Conservation (phyloP, 2,888 invertebrate species). For the Drosophila acutilabella region DNA sequence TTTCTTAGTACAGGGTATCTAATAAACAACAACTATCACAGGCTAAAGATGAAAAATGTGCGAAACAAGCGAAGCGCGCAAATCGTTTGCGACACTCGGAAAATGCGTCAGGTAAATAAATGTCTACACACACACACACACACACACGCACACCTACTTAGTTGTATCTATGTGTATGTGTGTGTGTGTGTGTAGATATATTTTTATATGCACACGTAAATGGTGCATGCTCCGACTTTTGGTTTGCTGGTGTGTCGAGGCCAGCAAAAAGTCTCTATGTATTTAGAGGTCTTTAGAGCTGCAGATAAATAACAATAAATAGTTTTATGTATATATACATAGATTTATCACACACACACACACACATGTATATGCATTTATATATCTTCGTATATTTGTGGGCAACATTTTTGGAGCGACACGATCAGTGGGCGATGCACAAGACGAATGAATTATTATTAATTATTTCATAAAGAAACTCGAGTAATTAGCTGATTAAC, state of each 20-base stretch:
- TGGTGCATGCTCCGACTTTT: constrained; percentile 36
- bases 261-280: constrained; percentile 24
- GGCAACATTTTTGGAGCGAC: constrained; percentile 42
- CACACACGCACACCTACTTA: not conserved
- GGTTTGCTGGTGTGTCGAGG: constrained; percentile 50
- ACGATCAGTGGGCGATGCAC: constrained; percentile 11
- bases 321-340: not conserved
- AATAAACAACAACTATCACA: constrained; percentile 28
- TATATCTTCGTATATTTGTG: constrained; percentile 6
- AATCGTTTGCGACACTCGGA: constrained; percentile 71
- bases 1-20: constrained; percentile 41
- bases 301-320: constrained; percentile 28
- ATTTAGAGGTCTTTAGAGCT: constrained; percentile 46
- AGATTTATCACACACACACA: no score
- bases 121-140: constrained; percentile 17
- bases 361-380: not conserved
- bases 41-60: constrained; percentile 73
- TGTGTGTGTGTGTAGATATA: constrained; percentile 12
- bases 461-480: not conserved
- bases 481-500: constrained; percentile 22
- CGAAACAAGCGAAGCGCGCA: constrained; percentile 64
- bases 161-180: not conserved
- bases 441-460: constrained; percentile 7
- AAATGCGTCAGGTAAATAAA: constrained; percentile 65
- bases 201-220: constrained; percentile 32